These are phyloP conservation scores for Phalacrocorax brasilianus DNA, from an alignment of 2,113 vertebrate genomes.

Conservation along the genomic window DNA sequence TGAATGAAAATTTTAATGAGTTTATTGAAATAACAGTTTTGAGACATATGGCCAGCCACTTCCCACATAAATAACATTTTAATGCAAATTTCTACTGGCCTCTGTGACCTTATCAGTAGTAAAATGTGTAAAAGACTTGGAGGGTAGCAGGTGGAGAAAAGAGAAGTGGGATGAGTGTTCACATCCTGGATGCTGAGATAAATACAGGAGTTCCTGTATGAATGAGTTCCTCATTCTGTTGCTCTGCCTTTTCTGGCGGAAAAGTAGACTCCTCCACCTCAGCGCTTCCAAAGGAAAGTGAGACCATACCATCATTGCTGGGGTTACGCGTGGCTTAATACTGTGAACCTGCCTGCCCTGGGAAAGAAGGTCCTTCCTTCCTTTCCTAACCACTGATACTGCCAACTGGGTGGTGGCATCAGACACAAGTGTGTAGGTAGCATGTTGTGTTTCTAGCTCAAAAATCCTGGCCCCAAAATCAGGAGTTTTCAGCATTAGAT, in stretches of 20 bases:
- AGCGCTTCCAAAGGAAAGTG: background rate
- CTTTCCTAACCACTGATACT: background rate
- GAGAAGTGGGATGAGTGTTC: slow-evolving; percentile 14
- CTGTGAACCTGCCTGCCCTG: background rate
- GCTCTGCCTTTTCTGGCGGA: background rate
- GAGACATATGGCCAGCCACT: background rate
- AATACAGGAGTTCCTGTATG: background rate
- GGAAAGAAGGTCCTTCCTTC: background rate
- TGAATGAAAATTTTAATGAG: background rate
- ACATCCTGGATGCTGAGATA: background rate
- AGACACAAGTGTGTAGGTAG: background rate
- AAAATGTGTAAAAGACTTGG: background rate
- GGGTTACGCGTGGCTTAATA: background rate
- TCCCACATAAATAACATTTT: background rate
- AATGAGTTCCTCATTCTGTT: background rate
- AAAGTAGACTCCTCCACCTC: background rate
- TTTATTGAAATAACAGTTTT: background rate
- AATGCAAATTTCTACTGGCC: slow-evolving; percentile 6
- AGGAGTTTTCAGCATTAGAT: background rate
- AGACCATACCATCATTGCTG: background rate
- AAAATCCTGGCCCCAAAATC: background rate
- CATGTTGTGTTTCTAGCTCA: rapidly evolving
- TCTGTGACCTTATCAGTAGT: background rate
- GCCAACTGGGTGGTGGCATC: background rate
- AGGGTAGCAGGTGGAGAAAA: slow-evolving; percentile 6